Conservation (phyloP, 2,888 invertebrate species). For the Acronicta aceris region DNA sequence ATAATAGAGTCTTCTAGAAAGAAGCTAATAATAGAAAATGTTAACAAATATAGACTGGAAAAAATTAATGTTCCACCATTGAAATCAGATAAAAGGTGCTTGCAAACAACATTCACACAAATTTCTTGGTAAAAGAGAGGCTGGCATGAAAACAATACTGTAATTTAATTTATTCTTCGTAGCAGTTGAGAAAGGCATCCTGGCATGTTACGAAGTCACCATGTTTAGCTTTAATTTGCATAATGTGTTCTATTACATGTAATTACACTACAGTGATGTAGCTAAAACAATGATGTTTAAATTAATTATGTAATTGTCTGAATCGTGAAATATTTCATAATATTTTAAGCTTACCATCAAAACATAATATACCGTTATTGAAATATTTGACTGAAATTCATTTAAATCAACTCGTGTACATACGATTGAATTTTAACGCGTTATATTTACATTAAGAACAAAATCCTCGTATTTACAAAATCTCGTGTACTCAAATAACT, state of each 20-base stretch:
- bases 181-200: slow-evolving; percentile 55
- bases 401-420: slow-evolving; percentile 12
- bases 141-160: slow-evolving; percentile 51
- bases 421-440: too few species aligned
- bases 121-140: slow-evolving; percentile 28
- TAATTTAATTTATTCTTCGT: slow-evolving; percentile 60
- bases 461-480: too few species aligned
- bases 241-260: slow-evolving; percentile 43
- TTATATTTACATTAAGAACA: too few species aligned
- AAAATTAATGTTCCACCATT: slow-evolving; percentile 13
- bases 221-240: slow-evolving; percentile 50
- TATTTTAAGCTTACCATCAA: slow-evolving; percentile 28
- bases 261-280: slow-evolving; percentile 43
- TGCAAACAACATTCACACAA: slow-evolving; percentile 25
- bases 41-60: slow-evolving; percentile 11
- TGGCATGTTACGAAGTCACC: slow-evolving; percentile 51
- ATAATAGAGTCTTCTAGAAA: not conserved
- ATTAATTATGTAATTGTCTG: slow-evolving; percentile 20
- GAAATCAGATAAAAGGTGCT: slow-evolving; percentile 25
- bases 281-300: slow-evolving; percentile 42
- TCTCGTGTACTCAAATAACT: too few species aligned
- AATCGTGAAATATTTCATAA: slow-evolving; percentile 21
- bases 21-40: slow-evolving; percentile 1
- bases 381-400: slow-evolving; percentile 17
- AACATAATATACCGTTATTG: slow-evolving; percentile 10